Base-by-base conservation (phyloP, 2,888 invertebrate genomes). In the Thereva nobilitata region DNA sequence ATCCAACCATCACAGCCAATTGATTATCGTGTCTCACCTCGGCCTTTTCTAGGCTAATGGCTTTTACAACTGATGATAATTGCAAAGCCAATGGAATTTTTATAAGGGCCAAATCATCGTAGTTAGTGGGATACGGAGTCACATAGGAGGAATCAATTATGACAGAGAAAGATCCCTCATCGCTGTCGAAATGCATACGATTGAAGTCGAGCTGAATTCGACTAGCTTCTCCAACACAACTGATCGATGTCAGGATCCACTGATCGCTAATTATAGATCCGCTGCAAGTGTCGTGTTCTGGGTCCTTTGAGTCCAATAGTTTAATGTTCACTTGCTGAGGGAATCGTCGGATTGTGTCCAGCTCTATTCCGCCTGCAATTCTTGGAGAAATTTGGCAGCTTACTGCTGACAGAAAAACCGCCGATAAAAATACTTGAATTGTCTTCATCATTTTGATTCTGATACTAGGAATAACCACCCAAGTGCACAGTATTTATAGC, bases 1-100 rank as follows among this genome's bases (percentile, higher is more conserved):
- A 67, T 34, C 72, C 72, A 6, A 71, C 54, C 72, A 72, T 71
- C 4, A 71, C 71, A 3, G 71, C 67, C 12, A 68, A 57, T 6
- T 61, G 52, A 37, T 65, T 68, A 4, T 68, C 67, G 4, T 63
- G 38, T 10, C 64, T 64, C 37, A 49, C 7, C 1, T 42, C 54
- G 23, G 63, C 66, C 4, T 61, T 45, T 41, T 57, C 38, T 23
- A 71, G 9, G 2, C 49, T 41, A 12, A 70, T 56, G 0, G 70
- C 52, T 40, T 67, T 47, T 4, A 72, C 63, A 42, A 54, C 35
- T 4, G 44, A 34, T 6, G 66, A 63, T 23, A 71, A 68, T 47
- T 66, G 44, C 41, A 72, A 34, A 5, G 47, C 55, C 4, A 70
- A 59, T 2, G 72, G 70, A 7, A 73, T 44, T 4, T 63, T 54